A percentile compares a stretch with the other conserved stretches of the same genome.
Evolutionary conservation across 2,113 vertebrate species (phyloP).

Genomic region (Mobula birostris): DNA sequence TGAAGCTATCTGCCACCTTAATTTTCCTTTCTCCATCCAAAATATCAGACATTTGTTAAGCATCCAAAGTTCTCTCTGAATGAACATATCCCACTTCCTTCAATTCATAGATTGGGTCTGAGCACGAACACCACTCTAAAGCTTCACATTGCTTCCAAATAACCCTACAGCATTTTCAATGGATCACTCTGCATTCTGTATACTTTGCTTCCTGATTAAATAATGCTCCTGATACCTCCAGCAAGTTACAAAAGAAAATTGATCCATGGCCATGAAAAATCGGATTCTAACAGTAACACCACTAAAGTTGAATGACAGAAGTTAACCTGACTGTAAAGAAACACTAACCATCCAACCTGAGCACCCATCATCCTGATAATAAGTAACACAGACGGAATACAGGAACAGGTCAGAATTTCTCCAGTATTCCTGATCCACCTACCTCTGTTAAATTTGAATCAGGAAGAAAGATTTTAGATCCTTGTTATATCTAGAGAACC

Average conservation of each 20-base stretch:
- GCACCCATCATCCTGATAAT: background rate
- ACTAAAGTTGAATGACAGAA: background rate
- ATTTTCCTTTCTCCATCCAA: background rate
- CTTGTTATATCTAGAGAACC: slow-evolving; percentile 15
- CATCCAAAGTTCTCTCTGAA: background rate
- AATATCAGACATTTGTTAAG: background rate
- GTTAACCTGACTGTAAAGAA: background rate
- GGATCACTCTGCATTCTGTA: background rate
- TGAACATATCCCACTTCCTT: background rate
- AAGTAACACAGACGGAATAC: background rate
- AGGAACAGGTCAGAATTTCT: slow-evolving; percentile 16
- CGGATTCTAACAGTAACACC: background rate
- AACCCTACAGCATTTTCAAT: background rate
- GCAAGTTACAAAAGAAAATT: background rate
- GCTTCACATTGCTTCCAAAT: background rate
- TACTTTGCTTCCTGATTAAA: background rate
- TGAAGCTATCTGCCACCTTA: background rate
- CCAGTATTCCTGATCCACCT: slow-evolving; percentile 14
- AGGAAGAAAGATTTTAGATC: slow-evolving; percentile 24
- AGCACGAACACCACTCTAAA: no score
- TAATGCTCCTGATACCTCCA: background rate
- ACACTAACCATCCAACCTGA: background rate
- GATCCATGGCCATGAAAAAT: background rate
- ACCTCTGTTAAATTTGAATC: slow-evolving; percentile 7
- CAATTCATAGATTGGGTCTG: background rate